Percentiles rank a stretch among this genome's conserved stretches.
These are phyloP conservation scores for Semnornis frantzii DNA, from an alignment of 2,113 vertebrate species.

Conservation along the genomic window DNA sequence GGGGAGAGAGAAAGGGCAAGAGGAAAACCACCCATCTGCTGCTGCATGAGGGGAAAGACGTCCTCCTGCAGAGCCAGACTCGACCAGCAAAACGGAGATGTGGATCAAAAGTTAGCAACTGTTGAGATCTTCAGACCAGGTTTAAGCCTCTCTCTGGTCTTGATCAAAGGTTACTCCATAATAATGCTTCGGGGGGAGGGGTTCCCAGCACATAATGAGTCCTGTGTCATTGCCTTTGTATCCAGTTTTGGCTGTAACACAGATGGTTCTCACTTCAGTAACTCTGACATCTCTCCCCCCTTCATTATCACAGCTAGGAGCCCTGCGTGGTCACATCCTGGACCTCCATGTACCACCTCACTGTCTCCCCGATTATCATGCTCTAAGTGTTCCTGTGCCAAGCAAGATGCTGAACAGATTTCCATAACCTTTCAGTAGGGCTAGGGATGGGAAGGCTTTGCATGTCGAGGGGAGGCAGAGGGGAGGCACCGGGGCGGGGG, in stretches of 20 bases:
- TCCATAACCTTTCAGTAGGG: slow-evolving; percentile 16
- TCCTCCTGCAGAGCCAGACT: background rate
- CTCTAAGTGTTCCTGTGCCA: background rate
- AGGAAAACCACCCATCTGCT: background rate
- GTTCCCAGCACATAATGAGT: slow-evolving; percentile 54
- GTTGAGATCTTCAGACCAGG: slow-evolving; percentile 22
- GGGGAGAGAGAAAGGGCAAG: background rate
- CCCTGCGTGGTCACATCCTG: slow-evolving; percentile 6
- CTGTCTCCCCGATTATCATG: slow-evolving; percentile 39
- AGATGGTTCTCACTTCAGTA: slow-evolving; percentile 66
- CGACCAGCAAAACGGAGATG: background rate
- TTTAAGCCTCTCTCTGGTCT: slow-evolving; percentile 62
- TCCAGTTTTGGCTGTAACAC: slow-evolving; percentile 53
- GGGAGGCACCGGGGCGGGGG: background rate
- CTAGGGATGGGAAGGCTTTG: background rate
- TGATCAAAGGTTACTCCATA: slow-evolving; percentile 64
- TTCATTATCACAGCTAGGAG: slow-evolving; percentile 32
- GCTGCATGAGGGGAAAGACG: background rate
- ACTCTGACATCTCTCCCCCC: slow-evolving; percentile 48
- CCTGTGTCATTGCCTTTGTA: slow-evolving; percentile 62
- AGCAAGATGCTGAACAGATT: background rate
- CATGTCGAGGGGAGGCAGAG: background rate
- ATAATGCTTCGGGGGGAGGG: slow-evolving; percentile 54
- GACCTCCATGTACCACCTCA: slow-evolving; percentile 9
- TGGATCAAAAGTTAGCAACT: slow-evolving; percentile 41